A percentile compares a stretch with the other conserved stretches of the same genome.
phyloP scores from a whole-genome alignment of 2,888 invertebrate species.

The Mythimna lalbum region DNA sequence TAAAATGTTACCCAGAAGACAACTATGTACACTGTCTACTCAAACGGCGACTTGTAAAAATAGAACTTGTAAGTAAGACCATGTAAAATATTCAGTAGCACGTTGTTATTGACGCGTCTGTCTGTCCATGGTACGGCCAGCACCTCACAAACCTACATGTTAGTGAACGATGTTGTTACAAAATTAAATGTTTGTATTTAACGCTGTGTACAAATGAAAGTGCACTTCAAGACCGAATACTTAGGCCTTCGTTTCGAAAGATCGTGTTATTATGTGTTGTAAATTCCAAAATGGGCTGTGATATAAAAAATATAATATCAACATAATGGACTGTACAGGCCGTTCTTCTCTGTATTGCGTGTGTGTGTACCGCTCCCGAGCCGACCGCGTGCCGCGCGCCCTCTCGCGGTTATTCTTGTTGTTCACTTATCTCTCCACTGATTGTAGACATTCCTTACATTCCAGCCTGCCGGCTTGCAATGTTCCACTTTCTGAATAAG shows the following conservation, averaged over 20 bases:
- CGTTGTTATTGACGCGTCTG: constrained; percentile 59
- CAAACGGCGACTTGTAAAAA: constrained; percentile 48
- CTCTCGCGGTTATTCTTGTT: constrained; percentile 14
- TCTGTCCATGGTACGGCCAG: constrained; percentile 77
- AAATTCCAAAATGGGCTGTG: constrained; percentile 96
- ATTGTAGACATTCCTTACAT: constrained; percentile 40
- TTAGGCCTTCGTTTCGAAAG: constrained; percentile 87
- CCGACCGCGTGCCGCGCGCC: constrained; percentile 52
- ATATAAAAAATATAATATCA: constrained; percentile 92
- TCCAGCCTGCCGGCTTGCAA: constrained; percentile 22
- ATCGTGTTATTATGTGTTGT: constrained; percentile 89
- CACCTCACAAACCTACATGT: constrained; percentile 77
- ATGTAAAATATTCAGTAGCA: constrained; percentile 48
- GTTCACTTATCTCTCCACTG: constrained; percentile 39
- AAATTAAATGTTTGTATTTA: constrained; percentile 86
- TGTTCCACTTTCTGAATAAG: neutral
- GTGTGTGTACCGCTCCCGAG: constrained; percentile 78
- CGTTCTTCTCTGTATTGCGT: constrained; percentile 91
- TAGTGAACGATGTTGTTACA: constrained; percentile 85
- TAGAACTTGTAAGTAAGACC: constrained; percentile 32
- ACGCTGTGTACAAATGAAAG: constrained; percentile 90
- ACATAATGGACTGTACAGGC: constrained; percentile 93
- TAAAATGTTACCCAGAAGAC: constrained; percentile 43
- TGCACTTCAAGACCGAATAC: constrained; percentile 88
- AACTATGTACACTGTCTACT: constrained; percentile 53